Conservation (phyloP, 2,113 vertebrate genomes). For the Fulica atra region DNA sequence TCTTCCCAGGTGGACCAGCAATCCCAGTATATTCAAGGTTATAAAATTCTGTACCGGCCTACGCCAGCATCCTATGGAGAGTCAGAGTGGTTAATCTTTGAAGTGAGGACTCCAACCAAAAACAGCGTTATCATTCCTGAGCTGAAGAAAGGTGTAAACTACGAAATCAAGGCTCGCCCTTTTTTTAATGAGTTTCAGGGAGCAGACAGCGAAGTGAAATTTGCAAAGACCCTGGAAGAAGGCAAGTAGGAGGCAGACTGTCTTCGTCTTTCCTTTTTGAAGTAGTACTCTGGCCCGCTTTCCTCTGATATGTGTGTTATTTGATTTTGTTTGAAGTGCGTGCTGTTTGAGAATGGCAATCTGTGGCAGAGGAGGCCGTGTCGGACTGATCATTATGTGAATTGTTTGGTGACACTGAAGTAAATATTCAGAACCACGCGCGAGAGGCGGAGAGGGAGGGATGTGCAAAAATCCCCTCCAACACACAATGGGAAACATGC, state of each 20-base stretch:
- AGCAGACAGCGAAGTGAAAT: constrained; percentile 95
- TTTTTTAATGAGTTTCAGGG: constrained; percentile 99
- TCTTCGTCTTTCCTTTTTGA: constrained; percentile 67
- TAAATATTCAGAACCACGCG: constrained; percentile 57
- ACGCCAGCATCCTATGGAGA: constrained; percentile 78
- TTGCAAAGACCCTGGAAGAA: constrained; percentile 96
- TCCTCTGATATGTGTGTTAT: constrained; percentile 40
- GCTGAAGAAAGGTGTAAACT: constrained; percentile 92
- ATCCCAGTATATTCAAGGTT: constrained; percentile 96
- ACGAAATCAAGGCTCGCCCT: constrained; percentile 95
- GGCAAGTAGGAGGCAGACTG: constrained; percentile 78
- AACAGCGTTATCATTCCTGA: constrained; percentile 88
- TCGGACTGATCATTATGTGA: constrained; percentile 49
- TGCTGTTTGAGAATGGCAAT: constrained; percentile 29
- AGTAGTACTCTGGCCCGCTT: constrained; percentile 27
- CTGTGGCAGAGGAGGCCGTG: background rate
- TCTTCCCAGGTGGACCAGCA: constrained; percentile 91
- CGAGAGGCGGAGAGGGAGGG: background rate
- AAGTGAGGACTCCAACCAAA: constrained; percentile 91
- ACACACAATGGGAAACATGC: constrained; percentile 36
- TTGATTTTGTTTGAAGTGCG: constrained; percentile 55
- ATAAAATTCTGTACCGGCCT: constrained; percentile 93
- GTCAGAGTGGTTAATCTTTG: constrained; percentile 91
- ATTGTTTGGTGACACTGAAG: constrained; percentile 67
- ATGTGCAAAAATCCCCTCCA: constrained; percentile 32